Evolutionary conservation across 2,113 vertebrate genomes (phyloP).

Genomic region (Aspidoscelis tigris): DNA sequence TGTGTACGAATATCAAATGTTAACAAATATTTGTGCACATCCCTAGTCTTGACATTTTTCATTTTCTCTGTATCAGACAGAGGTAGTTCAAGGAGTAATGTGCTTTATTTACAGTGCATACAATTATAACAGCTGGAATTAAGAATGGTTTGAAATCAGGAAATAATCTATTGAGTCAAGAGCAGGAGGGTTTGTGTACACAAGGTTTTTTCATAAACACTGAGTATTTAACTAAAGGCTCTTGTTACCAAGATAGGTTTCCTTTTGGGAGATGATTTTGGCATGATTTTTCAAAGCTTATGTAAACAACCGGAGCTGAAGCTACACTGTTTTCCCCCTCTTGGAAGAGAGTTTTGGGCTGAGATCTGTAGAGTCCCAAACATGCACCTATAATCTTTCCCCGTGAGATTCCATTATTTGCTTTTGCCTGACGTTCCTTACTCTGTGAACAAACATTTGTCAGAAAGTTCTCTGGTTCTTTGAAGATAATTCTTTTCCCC

Average conservation of each 20-base stretch:
- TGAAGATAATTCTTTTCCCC: not conserved
- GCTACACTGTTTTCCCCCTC: not conserved
- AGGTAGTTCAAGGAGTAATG: too few species aligned
- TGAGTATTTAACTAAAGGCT: slow-evolving; percentile 6
- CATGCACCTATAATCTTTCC: not conserved
- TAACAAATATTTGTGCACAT: too few species aligned
- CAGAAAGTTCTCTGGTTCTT: not conserved
- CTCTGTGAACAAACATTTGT: not conserved
- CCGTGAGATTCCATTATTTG: too few species aligned
- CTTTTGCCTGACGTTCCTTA: too few species aligned
- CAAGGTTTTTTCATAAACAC: slow-evolving; percentile 25
- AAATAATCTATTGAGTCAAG: slow-evolving; percentile 57
- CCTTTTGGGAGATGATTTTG: not conserved
- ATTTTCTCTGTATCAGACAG: too few species aligned
- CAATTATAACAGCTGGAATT: slow-evolving; percentile 58
- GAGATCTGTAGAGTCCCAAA: not conserved
- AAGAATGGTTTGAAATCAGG: slow-evolving; percentile 46
- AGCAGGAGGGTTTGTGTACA: slow-evolving; percentile 47
- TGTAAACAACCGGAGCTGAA: not conserved
- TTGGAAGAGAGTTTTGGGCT: too few species aligned
- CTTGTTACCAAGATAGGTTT: not conserved
- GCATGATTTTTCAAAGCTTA: not conserved
- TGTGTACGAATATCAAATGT: too few species aligned
- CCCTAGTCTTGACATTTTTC: too few species aligned
- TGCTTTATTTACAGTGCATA: slow-evolving; percentile 59